Evolutionary conservation across 2,888 invertebrate genomes (phyloP), one percentile per base, ranked within the genome.

Genomic region (Eilema caniola): DNA sequence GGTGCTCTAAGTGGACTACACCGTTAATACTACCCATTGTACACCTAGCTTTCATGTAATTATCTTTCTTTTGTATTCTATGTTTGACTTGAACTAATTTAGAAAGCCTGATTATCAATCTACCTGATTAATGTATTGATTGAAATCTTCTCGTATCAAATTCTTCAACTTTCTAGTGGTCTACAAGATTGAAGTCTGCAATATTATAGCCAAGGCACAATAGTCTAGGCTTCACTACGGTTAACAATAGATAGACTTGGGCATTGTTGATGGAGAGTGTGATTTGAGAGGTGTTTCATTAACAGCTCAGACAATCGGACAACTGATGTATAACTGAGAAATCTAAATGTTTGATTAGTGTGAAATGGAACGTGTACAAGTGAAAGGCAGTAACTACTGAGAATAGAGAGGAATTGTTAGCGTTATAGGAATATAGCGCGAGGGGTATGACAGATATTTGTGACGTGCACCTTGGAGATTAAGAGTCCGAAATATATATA

Each of bases 351-450:
- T 33, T 66, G n/a, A 37, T 47, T 31, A 53, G 57, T 59, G 57
- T 59, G 57, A 59, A 59, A 59, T 59, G 57, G 57, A 59, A 59
- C 57, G 59, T 72, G 74, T 75, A 62, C 37, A 16, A 37, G 62
- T 62, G 62, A 24, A 41, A 62, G 41, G 24, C 16, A 24, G 24
- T 8, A 53, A 53, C 53, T 53, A 53, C 53, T 53, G 53, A 53
- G 57, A 59, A 24, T 12, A 25, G 57, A 59, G 57, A 59, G 57
- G 57, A 57, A 59, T 59, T 25, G 24, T 59, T 25, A 24, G 23
- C 14, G 57, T 59, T 24, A 25, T 24, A 14, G 57, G 57, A 59
- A 59, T 16, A 24, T 59, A 25, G 24, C 14, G 57, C 14, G 57
- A 25, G 57, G 25, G 14, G 14, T 25, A 25, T 24, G 23, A 59